Evolutionary conservation across 1,140 invertebrate species (phyloP), one percentile per base, ranked within the genome.

Genomic region (Limonius californicus): DNA sequence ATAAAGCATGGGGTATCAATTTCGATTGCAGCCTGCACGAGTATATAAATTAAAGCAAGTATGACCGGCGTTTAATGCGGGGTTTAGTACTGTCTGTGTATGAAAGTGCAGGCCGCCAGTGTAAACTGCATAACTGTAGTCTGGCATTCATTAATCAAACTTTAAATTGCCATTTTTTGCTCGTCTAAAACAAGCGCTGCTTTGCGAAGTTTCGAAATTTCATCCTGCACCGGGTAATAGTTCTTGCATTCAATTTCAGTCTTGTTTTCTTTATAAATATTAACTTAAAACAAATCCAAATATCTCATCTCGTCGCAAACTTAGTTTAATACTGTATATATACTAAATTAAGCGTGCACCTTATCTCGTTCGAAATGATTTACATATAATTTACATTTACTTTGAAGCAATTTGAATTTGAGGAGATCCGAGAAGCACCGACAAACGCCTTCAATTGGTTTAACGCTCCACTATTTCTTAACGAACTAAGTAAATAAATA

Each of bases 151-250:
- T 62, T 62, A 62, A 62, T 62, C 61, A 62, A 62, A 62, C 32
- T 62, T 62, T 62, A 62, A 62, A 62, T 62, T 62, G 61, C 61
- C 23, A 62, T 62, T 62, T 62, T 62, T 62, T 61, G 35, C 58
- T 19, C 20, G 59, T 61, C 59, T 55, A 54, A 61, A 55, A 42
- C 59, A 61, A 61, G 59, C 59, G 59, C 59, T 61, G 53, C 59
- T 50, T 50, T 50, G 19, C 59, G 19, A 61, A 61, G 50, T 61
- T 61, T 61, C 32, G 42, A 61, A 61, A 54, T 61, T 61, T 30
- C 23, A 32, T 42, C 20, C 27, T 27, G 58, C 18, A 59, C 43
- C 58, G 21, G 15, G 18, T 50, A 19, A 30, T 43, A 45, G 21
- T 35, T 42, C 57, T 47, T 59, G 14, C n/a, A 21, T 19, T 12